phyloP scores from a whole-genome alignment of 2,797 vertebrate genomes.

The Oryzias dopingdopingensis region DNA sequence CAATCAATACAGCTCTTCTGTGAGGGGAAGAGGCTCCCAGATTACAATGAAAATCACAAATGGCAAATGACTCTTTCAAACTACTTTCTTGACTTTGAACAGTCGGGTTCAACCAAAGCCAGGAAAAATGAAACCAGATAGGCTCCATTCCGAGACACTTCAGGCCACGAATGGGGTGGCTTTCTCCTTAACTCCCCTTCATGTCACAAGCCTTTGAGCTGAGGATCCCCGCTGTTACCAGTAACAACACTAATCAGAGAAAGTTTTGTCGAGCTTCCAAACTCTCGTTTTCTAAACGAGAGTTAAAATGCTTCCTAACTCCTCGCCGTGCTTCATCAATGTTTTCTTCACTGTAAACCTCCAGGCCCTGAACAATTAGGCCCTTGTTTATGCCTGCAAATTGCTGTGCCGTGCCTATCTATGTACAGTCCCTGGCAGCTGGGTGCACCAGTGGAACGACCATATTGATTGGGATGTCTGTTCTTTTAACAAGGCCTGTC shows the following conservation, averaged over 20 bases:
- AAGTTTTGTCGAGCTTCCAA: conserved; percentile 59
- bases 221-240: conserved; percentile 47
- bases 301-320: conserved; percentile 70
- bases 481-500: conserved; percentile 75
- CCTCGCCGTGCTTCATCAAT: conserved; percentile 61
- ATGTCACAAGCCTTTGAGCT: conserved; percentile 34
- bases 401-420: conserved; percentile 65
- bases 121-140: conserved; percentile 31
- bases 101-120: conserved; percentile 46
- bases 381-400: conserved; percentile 74
- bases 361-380: conserved; percentile 73
- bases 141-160: conserved; percentile 12
- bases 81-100: conserved; percentile 58
- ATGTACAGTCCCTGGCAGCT: conserved; percentile 62
- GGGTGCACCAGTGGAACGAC: conserved; percentile 63
- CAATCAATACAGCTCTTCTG: conserved; percentile 67
- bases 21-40: conserved; percentile 57
- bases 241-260: conserved; percentile 65
- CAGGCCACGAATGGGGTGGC: conserved; percentile 22
- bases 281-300: conserved; percentile 72
- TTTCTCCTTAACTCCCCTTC: conserved; percentile 37
- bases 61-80: conserved; percentile 68
- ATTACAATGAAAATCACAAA: conserved; percentile 72
- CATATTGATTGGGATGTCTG: conserved; percentile 72
- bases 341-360: conserved; percentile 61